phyloP scores from a whole-genome alignment of 2,888 invertebrate genomes.

The Tenthredo distinguenda region DNA sequence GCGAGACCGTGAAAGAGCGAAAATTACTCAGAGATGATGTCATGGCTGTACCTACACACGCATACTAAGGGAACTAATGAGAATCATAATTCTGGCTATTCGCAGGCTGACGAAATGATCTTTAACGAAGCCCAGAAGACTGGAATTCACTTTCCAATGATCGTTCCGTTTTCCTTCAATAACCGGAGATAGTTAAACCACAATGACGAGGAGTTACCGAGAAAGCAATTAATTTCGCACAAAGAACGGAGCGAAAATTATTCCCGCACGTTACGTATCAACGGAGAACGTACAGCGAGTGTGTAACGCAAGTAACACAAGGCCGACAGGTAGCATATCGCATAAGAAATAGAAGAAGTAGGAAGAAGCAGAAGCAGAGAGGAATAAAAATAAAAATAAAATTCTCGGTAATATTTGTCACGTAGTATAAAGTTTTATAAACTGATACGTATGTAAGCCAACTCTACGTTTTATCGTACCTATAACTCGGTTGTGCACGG shows the following conservation, averaged over 20 bases:
- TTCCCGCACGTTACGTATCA: neutral
- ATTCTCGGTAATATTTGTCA: neutral
- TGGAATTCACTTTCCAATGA: neutral
- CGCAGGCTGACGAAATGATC: neutral
- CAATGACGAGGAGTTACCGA: neutral
- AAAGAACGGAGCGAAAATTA: neutral
- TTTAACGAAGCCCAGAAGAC: neutral
- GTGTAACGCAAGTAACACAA: constrained; percentile 13
- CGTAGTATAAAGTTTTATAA: neutral
- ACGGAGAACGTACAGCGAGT: neutral
- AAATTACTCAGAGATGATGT: constrained; percentile 17
- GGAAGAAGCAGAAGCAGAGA: neutral
- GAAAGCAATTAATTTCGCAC: neutral
- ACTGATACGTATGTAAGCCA: neutral
- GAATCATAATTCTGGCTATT: constrained; percentile 1
- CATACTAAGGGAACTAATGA: neutral
- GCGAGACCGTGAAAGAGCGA: neutral
- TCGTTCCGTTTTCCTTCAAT: neutral
- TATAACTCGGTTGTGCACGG: neutral
- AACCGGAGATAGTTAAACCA: neutral
- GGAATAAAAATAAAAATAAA: neutral
- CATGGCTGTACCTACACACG: neutral
- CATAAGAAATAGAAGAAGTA: neutral
- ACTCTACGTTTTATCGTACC: neutral
- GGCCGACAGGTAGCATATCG: neutral